These are phyloP conservation scores for Loxodonta africana DNA, from an alignment of 2,113 vertebrate genomes.

Conservation along the genomic window DNA sequence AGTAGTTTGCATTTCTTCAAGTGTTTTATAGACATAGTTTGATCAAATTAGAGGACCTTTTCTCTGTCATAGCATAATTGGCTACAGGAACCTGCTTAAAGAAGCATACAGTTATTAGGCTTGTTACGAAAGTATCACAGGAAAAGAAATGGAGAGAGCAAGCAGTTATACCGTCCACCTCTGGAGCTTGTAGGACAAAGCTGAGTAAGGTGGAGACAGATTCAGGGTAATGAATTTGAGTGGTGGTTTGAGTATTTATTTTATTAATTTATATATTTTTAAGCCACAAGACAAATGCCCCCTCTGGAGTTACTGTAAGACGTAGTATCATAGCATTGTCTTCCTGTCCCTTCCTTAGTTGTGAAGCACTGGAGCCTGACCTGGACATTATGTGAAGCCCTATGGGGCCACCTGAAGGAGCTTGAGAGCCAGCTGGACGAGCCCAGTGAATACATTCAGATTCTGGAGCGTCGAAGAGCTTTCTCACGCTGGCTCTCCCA, in stretches of 20 bases:
- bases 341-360: constrained; percentile 82
- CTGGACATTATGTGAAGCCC: constrained; percentile 95
- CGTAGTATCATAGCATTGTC: background rate
- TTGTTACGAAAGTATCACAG: background rate
- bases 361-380: constrained; percentile 93
- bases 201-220: background rate
- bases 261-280: constrained; percentile 20
- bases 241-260: background rate
- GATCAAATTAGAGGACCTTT: constrained; percentile 19
- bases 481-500: constrained; percentile 95
- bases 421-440: constrained; percentile 87
- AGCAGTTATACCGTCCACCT: background rate
- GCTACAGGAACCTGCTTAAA: background rate
- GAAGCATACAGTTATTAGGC: background rate
- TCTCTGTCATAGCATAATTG: background rate
- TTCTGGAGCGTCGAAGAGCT: constrained; percentile 92
- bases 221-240: background rate
- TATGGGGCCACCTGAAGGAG: constrained; percentile 93
- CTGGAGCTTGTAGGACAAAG: background rate
- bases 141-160: background rate
- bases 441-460: constrained; percentile 88
- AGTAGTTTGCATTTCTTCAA: constrained; percentile 25
- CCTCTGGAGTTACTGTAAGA: background rate
- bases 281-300: background rate
- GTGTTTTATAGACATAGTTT: constrained; percentile 48